Percentiles rank a stretch among this genome's conserved stretches.
phyloP scores from a whole-genome alignment of 2,113 vertebrate species.

The Sarotherodon lohbergeri region DNA sequence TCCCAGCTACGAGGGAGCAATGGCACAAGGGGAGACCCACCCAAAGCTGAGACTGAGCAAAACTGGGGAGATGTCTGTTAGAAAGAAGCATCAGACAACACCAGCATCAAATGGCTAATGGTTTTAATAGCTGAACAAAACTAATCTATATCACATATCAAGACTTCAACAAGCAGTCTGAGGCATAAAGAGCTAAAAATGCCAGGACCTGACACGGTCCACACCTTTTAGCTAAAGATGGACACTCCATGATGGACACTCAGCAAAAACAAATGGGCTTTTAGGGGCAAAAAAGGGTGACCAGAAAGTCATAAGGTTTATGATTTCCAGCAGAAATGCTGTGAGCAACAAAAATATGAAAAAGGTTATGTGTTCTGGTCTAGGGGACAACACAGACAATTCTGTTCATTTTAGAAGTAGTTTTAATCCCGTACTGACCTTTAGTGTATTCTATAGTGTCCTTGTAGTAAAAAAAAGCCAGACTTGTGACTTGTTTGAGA shows the following conservation, averaged over 20 bases:
- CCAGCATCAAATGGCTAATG: neutral
- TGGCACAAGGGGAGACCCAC: neutral
- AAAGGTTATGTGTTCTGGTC: neutral
- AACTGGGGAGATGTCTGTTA: neutral
- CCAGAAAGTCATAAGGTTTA: neutral
- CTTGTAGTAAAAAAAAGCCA: neutral
- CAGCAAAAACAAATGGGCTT: neutral
- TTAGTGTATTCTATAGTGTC: neutral
- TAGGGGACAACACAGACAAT: neutral
- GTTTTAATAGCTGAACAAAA: neutral
- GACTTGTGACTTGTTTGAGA: neutral
- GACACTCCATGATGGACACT: neutral
- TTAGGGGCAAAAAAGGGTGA: neutral
- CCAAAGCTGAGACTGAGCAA: neutral
- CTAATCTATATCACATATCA: neutral
- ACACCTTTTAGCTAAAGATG: neutral
- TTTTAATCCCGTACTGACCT: neutral
- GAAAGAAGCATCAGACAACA: neutral
- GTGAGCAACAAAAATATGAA: neutral
- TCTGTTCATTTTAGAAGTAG: neutral
- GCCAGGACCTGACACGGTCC: neutral
- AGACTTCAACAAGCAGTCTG: neutral
- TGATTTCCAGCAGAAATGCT: neutral
- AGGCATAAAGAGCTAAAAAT: neutral
- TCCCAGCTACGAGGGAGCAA: neutral